Evolutionary conservation across 2,888 invertebrate species (phyloP), one percentile per base, ranked within the genome.

Genomic region (Lochmaea crataegi): DNA sequence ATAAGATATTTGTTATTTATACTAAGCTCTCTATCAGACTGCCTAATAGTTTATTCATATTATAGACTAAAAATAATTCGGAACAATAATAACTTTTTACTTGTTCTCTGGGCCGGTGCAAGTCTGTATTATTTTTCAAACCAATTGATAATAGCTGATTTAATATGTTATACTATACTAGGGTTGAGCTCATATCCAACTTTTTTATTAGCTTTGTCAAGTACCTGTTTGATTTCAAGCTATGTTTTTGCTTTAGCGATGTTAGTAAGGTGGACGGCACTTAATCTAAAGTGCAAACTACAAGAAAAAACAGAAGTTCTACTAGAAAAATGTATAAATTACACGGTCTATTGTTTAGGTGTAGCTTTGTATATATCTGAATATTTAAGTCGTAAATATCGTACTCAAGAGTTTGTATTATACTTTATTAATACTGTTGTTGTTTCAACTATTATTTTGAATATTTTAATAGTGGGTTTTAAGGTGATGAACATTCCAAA

Each of bases 71-170:
- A 53, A 69, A 48, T 56, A 41, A 51, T 69, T 1, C 42, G 48
- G 41, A 63, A 63, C 12, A 5, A 2, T n/a, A 14, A 53, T 32
- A 61, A 63, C 22, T n/a, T 53, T 26, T 42, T 69, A 18, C 32
- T 69, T 18, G 32, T 60, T 38, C 61, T 63, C 53, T 69, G 69
- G 69, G 69, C 69, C 18, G 3, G 7, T 14, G 41, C 53, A 42
- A 69, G 53, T 53, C n/a, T 69, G 18, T 69, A 63, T 32, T 63
- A 69, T 56, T 69, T 63, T 63, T 14, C 63, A 56, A 53, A 69
- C 16, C 63, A 69, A 12, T n/a, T 69, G n/a, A 56, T 69, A 10
- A 14, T 69, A 42, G 38, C n/a, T 22, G 69, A 69, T 38, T 63
- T 69, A 53, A 26, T 69, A 53, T 63, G 63, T 38, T 48, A 41